These are phyloP conservation scores for Aporrectodea caliginosa DNA, from an alignment of 1,140 invertebrate genomes.

Conservation along the genomic window DNA sequence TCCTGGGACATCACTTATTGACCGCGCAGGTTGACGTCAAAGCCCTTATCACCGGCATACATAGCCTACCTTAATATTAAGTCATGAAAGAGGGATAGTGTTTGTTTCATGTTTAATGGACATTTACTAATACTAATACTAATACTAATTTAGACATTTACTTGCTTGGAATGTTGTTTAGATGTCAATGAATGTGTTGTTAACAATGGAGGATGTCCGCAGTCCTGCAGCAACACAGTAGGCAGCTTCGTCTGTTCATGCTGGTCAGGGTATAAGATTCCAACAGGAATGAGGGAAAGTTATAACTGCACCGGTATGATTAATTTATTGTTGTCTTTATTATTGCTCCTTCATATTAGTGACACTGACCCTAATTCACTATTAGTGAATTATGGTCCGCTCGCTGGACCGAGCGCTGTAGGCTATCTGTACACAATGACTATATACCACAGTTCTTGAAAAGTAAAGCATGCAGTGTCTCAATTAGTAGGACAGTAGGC, in stretches of 20 bases:
- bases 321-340: not conserved
- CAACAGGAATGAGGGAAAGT: slow-evolving; percentile 1
- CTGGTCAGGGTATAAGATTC: slow-evolving; percentile 41
- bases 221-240: slow-evolving; percentile 59
- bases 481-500: too few relatives aligned
- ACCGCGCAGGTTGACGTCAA: too few relatives aligned
- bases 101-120: not conserved
- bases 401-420: not conserved
- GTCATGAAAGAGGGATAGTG: not conserved
- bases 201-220: slow-evolving; percentile 58
- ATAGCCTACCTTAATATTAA: not conserved
- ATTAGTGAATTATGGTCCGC: too few relatives aligned
- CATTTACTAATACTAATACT: too few relatives aligned
- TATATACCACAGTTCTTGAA: too few relatives aligned
- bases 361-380: not conserved
- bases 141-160: too few relatives aligned
- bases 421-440: not conserved
- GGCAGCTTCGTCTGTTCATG: slow-evolving; percentile 42
- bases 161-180: slow-evolving; percentile 34
- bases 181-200: slow-evolving; percentile 59
- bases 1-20: too few relatives aligned
- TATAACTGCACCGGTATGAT: not conserved
- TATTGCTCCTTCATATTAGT: not conserved
- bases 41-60: not conserved
- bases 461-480: too few relatives aligned